Base-by-base conservation (phyloP, 2,797 vertebrate genomes). In the Monodelphis domestica region DNA sequence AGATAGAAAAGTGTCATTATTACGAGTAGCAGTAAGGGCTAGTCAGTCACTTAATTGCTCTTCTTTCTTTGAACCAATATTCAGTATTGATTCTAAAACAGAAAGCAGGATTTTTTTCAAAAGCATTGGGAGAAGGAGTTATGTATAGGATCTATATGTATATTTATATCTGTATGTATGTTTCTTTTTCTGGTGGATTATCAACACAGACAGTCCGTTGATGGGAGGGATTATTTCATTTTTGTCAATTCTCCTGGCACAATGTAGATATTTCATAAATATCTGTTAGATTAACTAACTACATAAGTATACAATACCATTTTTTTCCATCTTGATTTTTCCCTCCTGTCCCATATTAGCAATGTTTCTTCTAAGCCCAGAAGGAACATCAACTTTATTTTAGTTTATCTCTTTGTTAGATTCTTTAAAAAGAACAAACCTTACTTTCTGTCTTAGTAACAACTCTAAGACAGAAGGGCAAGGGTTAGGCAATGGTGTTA, bases 311-410 rank as follows among this genome's bases (percentile, higher is more conserved):
- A 21, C 59, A 56, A 56, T 33, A 70, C 21, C n/a, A 33, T 88
- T 52, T 94, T n/a, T 88, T 90, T 87, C 12, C 90, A 51, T 21
- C 4, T 28, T 7, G 52, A 50, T 53, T 95, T 90, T 70, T 7
- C 63, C 89, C 94, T 94, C 88, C 57, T 70, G 88, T 50, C 52
- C 52, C 87, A 92, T 33, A 63, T 52, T 89, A 89, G 53, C 6
- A 84, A 92, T 90, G 5, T 53, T 90, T 12, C 54, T 56, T 90
- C 59, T 59, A 38, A 57, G 63, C 2, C 2, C 14, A 53, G 52
- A 54, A 84, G 57, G 54, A 0, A 38, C 89, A 29, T 53, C 17
- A 15, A 54, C 1, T 28, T 63, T 53, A 59, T 59, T 59, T 59
- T 38, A 7, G 33, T 70, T 70, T 38, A 63, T 15, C 59, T 59